These are phyloP conservation scores for Prionailurus bengalensis DNA, from an alignment of 2,113 vertebrate species.

Conservation along the genomic window DNA sequence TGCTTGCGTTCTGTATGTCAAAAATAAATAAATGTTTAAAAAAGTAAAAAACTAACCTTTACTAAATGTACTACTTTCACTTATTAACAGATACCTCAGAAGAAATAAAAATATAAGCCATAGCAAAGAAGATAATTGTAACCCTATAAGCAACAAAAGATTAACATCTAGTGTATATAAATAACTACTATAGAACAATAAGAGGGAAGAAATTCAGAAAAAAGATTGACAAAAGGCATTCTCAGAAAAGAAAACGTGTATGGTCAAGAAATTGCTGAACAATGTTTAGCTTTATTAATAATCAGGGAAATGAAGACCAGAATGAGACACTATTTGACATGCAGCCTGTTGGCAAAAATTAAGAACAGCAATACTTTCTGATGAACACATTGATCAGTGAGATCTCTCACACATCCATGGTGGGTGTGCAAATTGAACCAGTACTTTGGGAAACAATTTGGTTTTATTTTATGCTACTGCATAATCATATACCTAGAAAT, in stretches of 20 bases:
- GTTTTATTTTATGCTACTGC: neutral
- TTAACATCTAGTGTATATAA: neutral
- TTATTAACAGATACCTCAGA: constrained; percentile 56
- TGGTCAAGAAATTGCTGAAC: neutral
- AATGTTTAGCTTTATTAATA: constrained; percentile 37
- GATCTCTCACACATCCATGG: neutral
- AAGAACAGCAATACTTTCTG: neutral
- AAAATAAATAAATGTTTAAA: no score
- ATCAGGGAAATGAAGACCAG: constrained; percentile 7
- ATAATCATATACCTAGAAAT: neutral
- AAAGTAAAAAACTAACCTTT: neutral
- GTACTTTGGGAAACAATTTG: neutral
- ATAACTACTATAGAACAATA: neutral
- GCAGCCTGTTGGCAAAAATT: neutral
- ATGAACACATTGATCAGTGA: neutral
- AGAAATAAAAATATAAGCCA: constrained; percentile 44
- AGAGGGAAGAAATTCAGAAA: neutral
- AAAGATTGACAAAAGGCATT: neutral
- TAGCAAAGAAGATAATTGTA: constrained; percentile 28
- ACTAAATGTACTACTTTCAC: neutral
- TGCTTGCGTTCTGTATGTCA: no score
- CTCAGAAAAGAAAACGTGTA: neutral
- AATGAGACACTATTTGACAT: neutral
- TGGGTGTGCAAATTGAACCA: neutral
- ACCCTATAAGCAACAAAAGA: neutral